Conservation (phyloP, 2,888 invertebrate species). For the Drosophila lacicola region DNA sequence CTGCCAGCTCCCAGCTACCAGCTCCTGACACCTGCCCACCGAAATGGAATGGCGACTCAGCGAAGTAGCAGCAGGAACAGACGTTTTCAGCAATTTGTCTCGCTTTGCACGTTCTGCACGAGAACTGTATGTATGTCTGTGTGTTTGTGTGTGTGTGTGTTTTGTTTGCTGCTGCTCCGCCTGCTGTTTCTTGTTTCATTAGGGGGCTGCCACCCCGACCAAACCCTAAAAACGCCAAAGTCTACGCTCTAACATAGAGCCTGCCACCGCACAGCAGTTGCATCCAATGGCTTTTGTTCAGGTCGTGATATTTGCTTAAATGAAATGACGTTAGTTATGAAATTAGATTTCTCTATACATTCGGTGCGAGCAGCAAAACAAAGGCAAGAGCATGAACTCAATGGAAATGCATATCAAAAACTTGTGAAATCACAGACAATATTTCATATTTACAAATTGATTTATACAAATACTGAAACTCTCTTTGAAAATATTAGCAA, state of each 20-base stretch:
- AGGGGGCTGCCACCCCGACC: conserved; percentile 30
- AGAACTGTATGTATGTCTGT: conserved; percentile 18
- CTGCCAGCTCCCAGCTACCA: conserved; percentile 29
- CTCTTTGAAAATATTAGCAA: not conserved
- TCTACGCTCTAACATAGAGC: conserved; percentile 25
- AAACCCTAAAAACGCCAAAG: conserved; percentile 24
- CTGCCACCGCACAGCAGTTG: conserved; percentile 74
- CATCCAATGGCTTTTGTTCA: conserved; percentile 81
- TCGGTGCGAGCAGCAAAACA: not conserved
- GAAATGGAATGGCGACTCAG: conserved; percentile 59
- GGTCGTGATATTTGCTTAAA: conserved; percentile 83
- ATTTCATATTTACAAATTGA: not conserved
- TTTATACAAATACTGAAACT: not conserved
- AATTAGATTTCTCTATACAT: conserved; percentile 60
- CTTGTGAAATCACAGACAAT: not conserved
- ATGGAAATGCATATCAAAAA: conserved; percentile 41
- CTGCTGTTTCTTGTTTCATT: conserved; percentile 74
- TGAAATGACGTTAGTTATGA: conserved; percentile 83
- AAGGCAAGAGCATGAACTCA: not conserved
- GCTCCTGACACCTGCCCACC: conserved; percentile 77
- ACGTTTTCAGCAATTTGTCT: conserved; percentile 77
- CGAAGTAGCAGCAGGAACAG: conserved; percentile 48
- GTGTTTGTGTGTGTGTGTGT: conserved; percentile 26
- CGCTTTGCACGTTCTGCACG: conserved; percentile 68
- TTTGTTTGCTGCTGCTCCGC: conserved; percentile 32